These are phyloP conservation scores for Graphium colonna DNA, from an alignment of 2,888 invertebrate species.

Conservation along the genomic window DNA sequence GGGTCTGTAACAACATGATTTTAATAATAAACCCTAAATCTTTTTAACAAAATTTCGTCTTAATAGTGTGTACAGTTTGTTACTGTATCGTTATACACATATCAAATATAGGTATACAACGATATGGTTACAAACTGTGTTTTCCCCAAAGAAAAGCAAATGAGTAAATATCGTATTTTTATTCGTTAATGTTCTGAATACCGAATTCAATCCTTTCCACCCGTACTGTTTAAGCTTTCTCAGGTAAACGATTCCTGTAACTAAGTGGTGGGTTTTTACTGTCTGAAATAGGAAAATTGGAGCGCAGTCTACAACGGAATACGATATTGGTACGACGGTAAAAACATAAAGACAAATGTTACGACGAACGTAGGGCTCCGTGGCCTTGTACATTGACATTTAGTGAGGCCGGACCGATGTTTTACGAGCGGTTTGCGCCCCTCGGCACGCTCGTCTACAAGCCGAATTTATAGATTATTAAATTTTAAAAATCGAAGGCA, in stretches of 20 bases:
- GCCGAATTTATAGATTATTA: conserved; percentile 35
- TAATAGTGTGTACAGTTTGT: too few relatives aligned
- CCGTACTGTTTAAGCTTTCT: conserved; percentile 16
- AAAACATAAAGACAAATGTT: conserved; percentile 27
- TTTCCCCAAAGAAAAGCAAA: too few relatives aligned
- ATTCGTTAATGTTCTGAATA: conserved; percentile 18
- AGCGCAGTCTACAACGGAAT: conserved; percentile 18
- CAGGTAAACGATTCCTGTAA: conserved; percentile 22
- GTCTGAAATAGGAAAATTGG: conserved; percentile 20
- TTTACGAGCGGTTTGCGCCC: conserved; percentile 46
- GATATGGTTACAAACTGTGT: too few relatives aligned
- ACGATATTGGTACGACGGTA: conserved; percentile 23
- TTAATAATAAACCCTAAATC: too few relatives aligned
- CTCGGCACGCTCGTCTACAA: conserved; percentile 30
- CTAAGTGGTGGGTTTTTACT: conserved; percentile 22
- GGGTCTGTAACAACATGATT: too few relatives aligned
- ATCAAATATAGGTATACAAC: too few relatives aligned
- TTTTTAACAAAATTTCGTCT: too few relatives aligned
- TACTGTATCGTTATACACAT: too few relatives aligned
- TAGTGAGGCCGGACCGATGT: conserved; percentile 53
- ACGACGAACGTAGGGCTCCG: conserved; percentile 28
- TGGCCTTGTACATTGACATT: conserved; percentile 61
- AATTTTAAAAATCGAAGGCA: conserved; percentile 34
- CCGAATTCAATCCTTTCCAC: conserved; percentile 21
- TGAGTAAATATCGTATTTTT: conserved; percentile 8